Base-by-base conservation (phyloP, 2,113 vertebrate genomes). In the Myrmecophaga tridactyla region DNA sequence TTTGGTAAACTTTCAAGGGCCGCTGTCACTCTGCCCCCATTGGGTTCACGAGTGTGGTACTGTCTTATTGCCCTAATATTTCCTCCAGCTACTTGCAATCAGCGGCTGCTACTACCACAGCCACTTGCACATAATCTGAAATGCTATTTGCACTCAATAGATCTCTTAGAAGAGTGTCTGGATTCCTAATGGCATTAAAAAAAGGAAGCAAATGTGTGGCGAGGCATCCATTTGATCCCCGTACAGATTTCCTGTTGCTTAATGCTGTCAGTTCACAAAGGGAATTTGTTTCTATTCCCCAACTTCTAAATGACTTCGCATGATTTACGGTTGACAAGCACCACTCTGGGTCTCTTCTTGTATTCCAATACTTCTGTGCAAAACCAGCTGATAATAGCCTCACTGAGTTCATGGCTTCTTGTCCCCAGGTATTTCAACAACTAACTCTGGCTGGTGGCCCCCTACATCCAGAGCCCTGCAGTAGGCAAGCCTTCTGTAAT, bases 121-220 rank as follows among this genome's bases (percentile, higher is more conserved):
- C 73, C 36, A 25, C 69, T 78, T 62, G 70, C 17, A 27, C 7
- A 0, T 29, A 78, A 41, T 48, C 46, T 9, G 39, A 82, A 73
- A 85, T 29, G 75, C 53, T 9, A 0, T 34, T 21, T 70, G 69
- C 6, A 4, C 4, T 13, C 31, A 9, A 12, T 46, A 48, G 70
- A 48, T 84, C 92, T 86, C 62, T 73, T n/a, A 23, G 89, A 36
- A 76, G 31, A 73, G 43, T 9, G 4, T 62, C n/a, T 88, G 90
- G 29, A 36, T 58, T 91, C 75, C 51, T 86, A 51, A 51, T n/a
- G 90, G 69, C 25, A 41, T 53, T 58, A 36, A 43, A 73, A 88
- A 73, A 88, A 86, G 72, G 36, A 67, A 87, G n/a, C 34, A 46
- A 31, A 34, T 56, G 34, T n/a, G 81, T 4, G 8, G 27, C 39